Base-by-base conservation (phyloP, 2,888 invertebrate species). In the Epinotia nisella region DNA sequence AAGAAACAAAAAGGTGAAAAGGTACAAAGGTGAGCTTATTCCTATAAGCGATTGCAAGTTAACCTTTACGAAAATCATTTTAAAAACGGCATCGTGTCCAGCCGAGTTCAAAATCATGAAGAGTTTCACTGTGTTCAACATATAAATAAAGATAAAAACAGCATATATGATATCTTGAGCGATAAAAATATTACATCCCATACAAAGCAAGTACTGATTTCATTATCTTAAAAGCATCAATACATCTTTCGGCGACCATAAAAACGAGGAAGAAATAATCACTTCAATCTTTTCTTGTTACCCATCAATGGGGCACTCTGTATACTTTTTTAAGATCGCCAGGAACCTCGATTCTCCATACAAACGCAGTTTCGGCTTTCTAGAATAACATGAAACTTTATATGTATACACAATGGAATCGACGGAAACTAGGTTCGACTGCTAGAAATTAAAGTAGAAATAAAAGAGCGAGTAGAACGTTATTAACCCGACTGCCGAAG, bases 141-240 rank as follows among this genome's bases (percentile, higher is more conserved):
- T n/a, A 35, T 61, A 55, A 55, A 61, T 21, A 71, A 59, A 55
- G n/a, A n/a, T n/a, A 13, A 66, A 66, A 41, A 53, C 35, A 3
- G 4, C 45, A 69, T n/a, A 69, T n/a, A 49, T 39, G 58, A 73
- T 68, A 68, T 29, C 64, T 17, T 11, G 49, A 9, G 19, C 68
- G 68, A 69, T 73, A 73, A 73, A 59, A 51, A 69, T 53, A 69
- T 73, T 69, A 69, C 68, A 64, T 58, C 62, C 73, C 69, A 59
- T 73, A 73, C 73, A 69, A 58, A 73, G 73, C 58, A 59, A 69
- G 68, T 69, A 73, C 73, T 73, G 73, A 64, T 73, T 73, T 73
- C 69, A 69, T 69, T 73, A 73, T 73, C 73, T 73, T 73, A 73
- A 73, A 73, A 73, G 73, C 73, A 73, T 73, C 73, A 69, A 70